Conservation (phyloP, 2,113 vertebrate genomes). For the Paraplagusia blochii region DNA sequence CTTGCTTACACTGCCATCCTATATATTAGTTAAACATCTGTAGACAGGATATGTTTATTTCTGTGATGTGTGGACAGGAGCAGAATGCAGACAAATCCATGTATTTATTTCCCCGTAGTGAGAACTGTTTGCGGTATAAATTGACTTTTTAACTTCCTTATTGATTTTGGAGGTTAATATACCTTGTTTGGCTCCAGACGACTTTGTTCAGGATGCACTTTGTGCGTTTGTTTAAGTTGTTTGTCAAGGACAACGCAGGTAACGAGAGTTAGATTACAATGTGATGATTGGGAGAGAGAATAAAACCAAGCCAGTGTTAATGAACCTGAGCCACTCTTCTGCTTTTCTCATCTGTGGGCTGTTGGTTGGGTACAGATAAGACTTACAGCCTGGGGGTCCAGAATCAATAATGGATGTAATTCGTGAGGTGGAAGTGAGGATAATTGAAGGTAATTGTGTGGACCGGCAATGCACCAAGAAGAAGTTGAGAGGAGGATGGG, state of each 20-base stretch:
- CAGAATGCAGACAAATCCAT: neutral
- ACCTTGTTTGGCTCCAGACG: neutral
- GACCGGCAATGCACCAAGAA: slow-evolving; percentile 40
- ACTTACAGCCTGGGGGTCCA: slow-evolving; percentile 43
- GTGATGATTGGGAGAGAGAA: slow-evolving; percentile 18
- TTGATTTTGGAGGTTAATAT: neutral
- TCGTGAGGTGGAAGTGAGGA: slow-evolving; percentile 72
- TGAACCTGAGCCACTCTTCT: slow-evolving; percentile 43
- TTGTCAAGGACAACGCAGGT: slow-evolving; percentile 28
- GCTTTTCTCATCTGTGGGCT: slow-evolving; percentile 27
- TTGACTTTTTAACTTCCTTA: neutral
- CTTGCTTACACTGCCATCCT: neutral
- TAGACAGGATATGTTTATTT: neutral
- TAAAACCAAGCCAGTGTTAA: slow-evolving; percentile 35
- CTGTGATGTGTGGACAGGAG: slow-evolving; percentile 2
- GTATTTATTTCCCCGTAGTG: slow-evolving; percentile 1
- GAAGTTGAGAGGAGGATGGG: slow-evolving; percentile 18
- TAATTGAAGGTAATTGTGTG: slow-evolving; percentile 74
- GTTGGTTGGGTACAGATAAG: slow-evolving; percentile 62
- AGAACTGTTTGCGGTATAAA: neutral
- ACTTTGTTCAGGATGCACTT: neutral
- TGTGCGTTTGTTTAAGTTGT: slow-evolving; percentile 17
- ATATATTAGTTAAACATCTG: slow-evolving; percentile 10
- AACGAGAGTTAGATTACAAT: slow-evolving; percentile 8
- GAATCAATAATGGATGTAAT: slow-evolving; percentile 72